A percentile compares a stretch with the other conserved stretches of the same genome.
These are phyloP conservation scores for Fundulus diaphanus DNA, from an alignment of 2,797 vertebrate species.

Conservation along the genomic window DNA sequence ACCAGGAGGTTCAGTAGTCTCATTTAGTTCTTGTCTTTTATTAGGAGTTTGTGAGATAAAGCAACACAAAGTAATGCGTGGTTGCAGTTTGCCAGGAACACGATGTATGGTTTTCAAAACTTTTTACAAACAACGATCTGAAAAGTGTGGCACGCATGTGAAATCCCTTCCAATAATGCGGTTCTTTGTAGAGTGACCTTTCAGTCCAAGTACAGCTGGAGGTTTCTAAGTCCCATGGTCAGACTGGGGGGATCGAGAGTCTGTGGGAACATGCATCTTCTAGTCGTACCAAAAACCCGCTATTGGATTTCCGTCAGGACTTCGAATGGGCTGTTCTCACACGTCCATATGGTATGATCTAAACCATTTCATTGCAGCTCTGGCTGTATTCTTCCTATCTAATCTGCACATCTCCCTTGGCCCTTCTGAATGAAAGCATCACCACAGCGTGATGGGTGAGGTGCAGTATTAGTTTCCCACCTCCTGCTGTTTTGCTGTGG, in stretches of 20 bases:
- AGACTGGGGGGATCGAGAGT: neutral
- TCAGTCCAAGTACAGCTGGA: neutral
- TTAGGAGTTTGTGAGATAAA: neutral
- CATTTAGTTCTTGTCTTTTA: neutral
- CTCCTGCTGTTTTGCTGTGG: neutral
- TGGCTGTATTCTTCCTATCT: neutral
- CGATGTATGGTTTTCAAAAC: too few relatives aligned
- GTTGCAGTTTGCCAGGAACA: too few relatives aligned
- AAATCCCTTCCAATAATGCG: neutral
- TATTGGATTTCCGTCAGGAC: neutral
- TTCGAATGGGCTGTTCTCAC: neutral
- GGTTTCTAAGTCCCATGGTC: neutral
- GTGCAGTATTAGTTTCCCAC: neutral
- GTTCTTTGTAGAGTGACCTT: neutral
- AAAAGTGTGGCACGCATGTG: neutral
- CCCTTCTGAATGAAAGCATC: neutral
- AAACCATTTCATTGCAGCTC: neutral
- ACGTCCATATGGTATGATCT: neutral
- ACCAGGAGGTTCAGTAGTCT: neutral
- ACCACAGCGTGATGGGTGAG: neutral
- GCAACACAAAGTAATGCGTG: neutral
- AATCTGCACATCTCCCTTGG: neutral
- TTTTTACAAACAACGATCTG: neutral
- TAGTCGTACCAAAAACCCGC: neutral
- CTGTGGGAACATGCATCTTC: neutral